Evolutionary conservation across 2,888 invertebrate species (phyloP).

Genomic region (Drosophila peninsularis): DNA sequence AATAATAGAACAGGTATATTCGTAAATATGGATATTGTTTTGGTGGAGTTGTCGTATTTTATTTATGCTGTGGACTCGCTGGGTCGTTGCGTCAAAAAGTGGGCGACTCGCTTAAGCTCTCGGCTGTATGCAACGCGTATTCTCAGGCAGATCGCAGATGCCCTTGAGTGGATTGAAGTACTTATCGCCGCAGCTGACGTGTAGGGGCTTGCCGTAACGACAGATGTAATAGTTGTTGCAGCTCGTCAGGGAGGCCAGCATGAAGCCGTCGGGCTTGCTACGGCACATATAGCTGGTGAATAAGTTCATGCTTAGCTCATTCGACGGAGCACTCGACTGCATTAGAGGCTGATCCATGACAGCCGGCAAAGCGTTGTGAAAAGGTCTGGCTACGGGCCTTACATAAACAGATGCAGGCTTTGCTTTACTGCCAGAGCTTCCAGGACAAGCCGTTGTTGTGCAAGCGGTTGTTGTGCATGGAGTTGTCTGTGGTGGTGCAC

Average conservation of each 20-base stretch:
- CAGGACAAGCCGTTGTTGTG: constrained; percentile 1
- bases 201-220: constrained; percentile 63
- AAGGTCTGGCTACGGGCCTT: constrained; percentile 45
- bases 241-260: constrained; percentile 74
- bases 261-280: constrained; percentile 74
- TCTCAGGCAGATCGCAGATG: constrained; percentile 78
- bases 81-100: background rate
- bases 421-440: constrained; percentile 4
- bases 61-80: background rate
- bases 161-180: constrained; percentile 79
- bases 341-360: background rate
- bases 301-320: constrained; percentile 48
- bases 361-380: constrained; percentile 21
- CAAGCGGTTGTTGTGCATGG: constrained; percentile 18
- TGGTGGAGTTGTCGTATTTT: constrained; percentile 26
- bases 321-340: constrained; percentile 16
- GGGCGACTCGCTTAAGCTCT: constrained; percentile 24
- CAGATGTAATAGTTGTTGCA: constrained; percentile 80
- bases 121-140: constrained; percentile 70
- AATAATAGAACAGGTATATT: constrained; percentile 12
- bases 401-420: constrained; percentile 41
- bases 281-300: constrained; percentile 69
- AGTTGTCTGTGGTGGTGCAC: background rate
- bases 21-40: constrained; percentile 9
- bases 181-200: constrained; percentile 70